Percentiles rank a stretch among this genome's conserved stretches.
Evolutionary conservation across 2,888 invertebrate species (phyloP).

Genomic region (Andrena minutula): DNA sequence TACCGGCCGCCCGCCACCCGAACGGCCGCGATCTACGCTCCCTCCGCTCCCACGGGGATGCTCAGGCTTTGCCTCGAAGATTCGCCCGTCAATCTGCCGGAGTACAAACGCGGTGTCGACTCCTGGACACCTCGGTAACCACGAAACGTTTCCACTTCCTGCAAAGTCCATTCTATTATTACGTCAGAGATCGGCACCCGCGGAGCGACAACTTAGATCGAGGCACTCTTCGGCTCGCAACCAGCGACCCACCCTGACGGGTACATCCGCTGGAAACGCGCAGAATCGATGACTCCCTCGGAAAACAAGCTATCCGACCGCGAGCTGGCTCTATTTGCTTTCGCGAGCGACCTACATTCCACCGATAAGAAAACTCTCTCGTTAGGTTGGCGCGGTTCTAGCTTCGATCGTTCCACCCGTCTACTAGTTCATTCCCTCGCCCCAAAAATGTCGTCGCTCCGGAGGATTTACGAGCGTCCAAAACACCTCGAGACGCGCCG

Average conservation of each 20-base stretch:
- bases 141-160: too few relatives aligned
- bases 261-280: too few relatives aligned
- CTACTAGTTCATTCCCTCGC: neutral
- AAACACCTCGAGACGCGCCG: too few relatives aligned
- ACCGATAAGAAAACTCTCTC: neutral
- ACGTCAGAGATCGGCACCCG: too few relatives aligned
- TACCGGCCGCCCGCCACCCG: conserved; percentile 19
- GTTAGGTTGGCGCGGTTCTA: neutral
- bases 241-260: neutral
- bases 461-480: conserved; percentile 2
- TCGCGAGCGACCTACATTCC: conserved; percentile 25
- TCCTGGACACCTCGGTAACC: too few relatives aligned
- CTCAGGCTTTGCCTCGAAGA: too few relatives aligned
- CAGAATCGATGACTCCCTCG: conserved; percentile 14
- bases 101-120: too few relatives aligned
- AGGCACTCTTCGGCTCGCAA: neutral
- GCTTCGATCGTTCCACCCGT: conserved; percentile 2
- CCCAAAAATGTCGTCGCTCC: neutral
- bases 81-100: too few relatives aligned
- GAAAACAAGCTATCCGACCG: conserved; percentile 16
- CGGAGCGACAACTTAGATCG: too few relatives aligned
- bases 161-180: too few relatives aligned
- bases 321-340: conserved; percentile 4
- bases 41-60: neutral
- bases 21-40: neutral